Evolutionary conservation across 2,888 invertebrate genomes (phyloP), one percentile per base, ranked within the genome.

Genomic region (Celastrina argiolus): DNA sequence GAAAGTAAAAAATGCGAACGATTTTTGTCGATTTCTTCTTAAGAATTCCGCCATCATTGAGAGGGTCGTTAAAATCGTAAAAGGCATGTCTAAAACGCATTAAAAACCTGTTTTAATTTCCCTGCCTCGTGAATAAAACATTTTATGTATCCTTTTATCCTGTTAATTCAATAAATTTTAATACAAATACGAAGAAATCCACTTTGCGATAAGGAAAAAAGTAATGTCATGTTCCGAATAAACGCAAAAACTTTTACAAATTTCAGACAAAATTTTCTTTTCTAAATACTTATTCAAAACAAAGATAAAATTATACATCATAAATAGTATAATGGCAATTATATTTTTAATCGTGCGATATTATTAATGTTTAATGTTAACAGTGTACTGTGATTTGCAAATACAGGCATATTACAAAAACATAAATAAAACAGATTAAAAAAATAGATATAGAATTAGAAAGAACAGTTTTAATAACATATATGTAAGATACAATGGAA

Each of bases 1-100:
- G 8, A 39, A 2, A n/a, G 2, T 41, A 14, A 41, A 39, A 39
- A 41, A 41, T n/a, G 10, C 10, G 18, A 45, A 18, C 18, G 45
- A 45, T 18, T 18, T 45, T 45, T 18, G 51, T 51, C 51, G 51
- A 51, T 51, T 51, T 45, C 45, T 45, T 18, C 4, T 51, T 1
- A 51, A 22, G 12, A 4, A 51, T 4, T 51, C 26, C 51, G 1
- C 12, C 51, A 26, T 51, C 22, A 51, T 51, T 26, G 51, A 26
- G 51, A 51, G 51, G 22, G 26, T 51, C 51, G 51, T 51, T 51
- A 51, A 22, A 51, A 51, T 51, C 51, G 51, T 51, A 51, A 51
- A 5, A 14, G 5, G 22, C 14, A 12, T 18, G 10, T 22, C 5
- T 51, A 12, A 51, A 14, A 26, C 51, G 12, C 22, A 26, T 22